Conservation (phyloP, 2,888 invertebrate species). For the Sphecodes monilicornis region DNA sequence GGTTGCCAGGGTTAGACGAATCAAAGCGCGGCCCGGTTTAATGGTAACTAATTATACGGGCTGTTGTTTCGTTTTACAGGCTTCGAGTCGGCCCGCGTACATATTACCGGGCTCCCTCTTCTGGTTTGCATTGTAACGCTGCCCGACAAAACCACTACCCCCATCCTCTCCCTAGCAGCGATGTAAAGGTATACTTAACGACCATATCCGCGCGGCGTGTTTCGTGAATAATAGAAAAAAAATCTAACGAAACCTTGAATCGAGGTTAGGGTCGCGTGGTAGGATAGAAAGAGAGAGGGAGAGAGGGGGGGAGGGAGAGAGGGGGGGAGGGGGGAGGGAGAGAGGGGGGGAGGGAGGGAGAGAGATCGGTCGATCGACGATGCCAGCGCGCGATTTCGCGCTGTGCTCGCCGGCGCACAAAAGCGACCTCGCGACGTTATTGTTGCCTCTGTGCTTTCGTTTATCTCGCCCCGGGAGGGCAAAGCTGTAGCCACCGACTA, state of each 20-base stretch:
- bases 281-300: background rate
- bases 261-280: slow-evolving; percentile 53
- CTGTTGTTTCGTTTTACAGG: slow-evolving; percentile 5
- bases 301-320: background rate
- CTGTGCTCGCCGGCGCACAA: slow-evolving; percentile 1
- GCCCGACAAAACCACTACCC: slow-evolving; percentile 19
- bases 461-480: slow-evolving; percentile 7
- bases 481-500: background rate
- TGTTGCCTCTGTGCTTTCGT: slow-evolving; percentile 10
- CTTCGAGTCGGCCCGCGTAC: background rate
- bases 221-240: slow-evolving; percentile 42
- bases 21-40: slow-evolving; percentile 5
- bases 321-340: background rate
- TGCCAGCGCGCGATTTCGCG: slow-evolving; percentile 16
- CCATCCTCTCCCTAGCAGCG: too few relatives aligned
- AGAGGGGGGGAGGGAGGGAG: background rate
- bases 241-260: slow-evolving; percentile 27
- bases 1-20: background rate
- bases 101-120: background rate
- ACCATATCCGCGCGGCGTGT: slow-evolving; percentile 10
- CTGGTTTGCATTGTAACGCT: background rate
- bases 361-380: slow-evolving; percentile 54
- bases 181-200: slow-evolving; percentile 30
- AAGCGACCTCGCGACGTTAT: slow-evolving; percentile 6
- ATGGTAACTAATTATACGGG: slow-evolving; percentile 31